phyloP scores from a whole-genome alignment of 2,888 invertebrate genomes.

The Lycophotia porphyrea region DNA sequence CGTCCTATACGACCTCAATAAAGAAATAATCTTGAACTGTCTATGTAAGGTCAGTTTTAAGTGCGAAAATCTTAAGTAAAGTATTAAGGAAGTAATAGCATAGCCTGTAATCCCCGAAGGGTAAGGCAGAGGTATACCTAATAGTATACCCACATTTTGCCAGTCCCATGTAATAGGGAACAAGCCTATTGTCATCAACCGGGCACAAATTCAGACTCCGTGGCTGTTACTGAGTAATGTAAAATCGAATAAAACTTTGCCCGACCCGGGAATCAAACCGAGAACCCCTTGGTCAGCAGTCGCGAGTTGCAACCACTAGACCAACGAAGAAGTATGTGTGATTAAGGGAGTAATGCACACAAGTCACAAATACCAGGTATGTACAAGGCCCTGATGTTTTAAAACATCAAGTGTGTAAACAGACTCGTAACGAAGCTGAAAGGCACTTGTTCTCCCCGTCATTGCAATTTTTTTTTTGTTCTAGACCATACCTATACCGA shows the following conservation, averaged over 20 bases:
- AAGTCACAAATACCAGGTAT: no score
- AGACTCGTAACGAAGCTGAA: no score
- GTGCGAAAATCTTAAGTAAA: constrained; percentile 17
- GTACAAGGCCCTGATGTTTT: no score
- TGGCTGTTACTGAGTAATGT: not conserved
- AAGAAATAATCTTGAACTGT: constrained; percentile 27
- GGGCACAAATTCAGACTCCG: no score
- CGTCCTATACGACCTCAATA: constrained; percentile 18
- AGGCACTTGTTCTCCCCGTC: no score
- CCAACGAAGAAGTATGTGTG: not conserved
- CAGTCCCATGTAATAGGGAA: not conserved
- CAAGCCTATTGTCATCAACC: not conserved
- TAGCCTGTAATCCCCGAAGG: not conserved
- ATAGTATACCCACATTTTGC: not conserved
- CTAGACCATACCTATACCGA: no score
- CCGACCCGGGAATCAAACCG: not conserved
- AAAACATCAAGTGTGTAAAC: no score
- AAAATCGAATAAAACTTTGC: not conserved
- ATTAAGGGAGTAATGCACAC: no score
- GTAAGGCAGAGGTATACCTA: not conserved
- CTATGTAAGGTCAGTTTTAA: constrained; percentile 17
- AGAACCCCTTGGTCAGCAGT: not conserved
- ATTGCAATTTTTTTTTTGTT: no score
- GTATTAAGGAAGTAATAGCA: constrained; percentile 29
- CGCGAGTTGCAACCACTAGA: not conserved